Percentiles rank a stretch among this genome's conserved stretches.
Conservation (phyloP, 2,113 vertebrate species). For the Dipodomys spectabilis region DNA sequence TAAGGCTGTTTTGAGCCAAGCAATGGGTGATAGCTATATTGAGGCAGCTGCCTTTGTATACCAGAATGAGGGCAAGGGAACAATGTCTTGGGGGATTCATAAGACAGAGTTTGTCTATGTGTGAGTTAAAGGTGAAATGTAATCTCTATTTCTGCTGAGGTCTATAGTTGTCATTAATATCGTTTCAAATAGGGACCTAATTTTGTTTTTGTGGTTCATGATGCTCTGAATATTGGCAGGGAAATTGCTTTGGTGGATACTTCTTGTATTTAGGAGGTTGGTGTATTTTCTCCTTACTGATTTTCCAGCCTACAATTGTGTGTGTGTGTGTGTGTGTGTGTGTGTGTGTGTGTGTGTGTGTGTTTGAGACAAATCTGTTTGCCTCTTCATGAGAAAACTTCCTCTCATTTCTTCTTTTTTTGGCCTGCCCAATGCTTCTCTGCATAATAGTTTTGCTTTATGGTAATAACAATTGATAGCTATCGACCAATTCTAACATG, state of each 20-base stretch:
- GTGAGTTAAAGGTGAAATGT: constrained; percentile 23
- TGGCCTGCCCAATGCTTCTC: constrained; percentile 20
- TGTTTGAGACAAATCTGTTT: constrained; percentile 60
- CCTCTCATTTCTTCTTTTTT: constrained; percentile 22
- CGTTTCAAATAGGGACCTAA: constrained; percentile 17
- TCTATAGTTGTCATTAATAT: constrained; percentile 22
- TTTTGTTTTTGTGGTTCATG: constrained; percentile 19
- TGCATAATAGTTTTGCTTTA: constrained; percentile 49
- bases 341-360: background rate
- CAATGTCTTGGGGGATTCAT: background rate
- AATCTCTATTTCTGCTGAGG: constrained; percentile 25
- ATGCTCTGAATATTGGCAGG: background rate
- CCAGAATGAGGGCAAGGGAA: background rate
- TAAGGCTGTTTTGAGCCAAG: background rate
- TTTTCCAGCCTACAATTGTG: background rate
- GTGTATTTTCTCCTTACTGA: constrained; percentile 30
- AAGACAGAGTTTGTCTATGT: background rate
- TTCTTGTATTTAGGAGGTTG: constrained; percentile 43
- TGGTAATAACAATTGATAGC: constrained; percentile 62
- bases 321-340: no score
- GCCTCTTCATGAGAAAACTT: constrained; percentile 59
- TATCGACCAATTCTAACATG: background rate
- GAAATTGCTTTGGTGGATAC: constrained; percentile 23
- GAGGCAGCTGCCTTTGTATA: background rate
- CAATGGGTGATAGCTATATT: background rate